A percentile compares a stretch with the other conserved stretches of the same genome.
Conservation (phyloP, 2,888 invertebrate genomes). For the Eueremaeus valkanovi region DNA sequence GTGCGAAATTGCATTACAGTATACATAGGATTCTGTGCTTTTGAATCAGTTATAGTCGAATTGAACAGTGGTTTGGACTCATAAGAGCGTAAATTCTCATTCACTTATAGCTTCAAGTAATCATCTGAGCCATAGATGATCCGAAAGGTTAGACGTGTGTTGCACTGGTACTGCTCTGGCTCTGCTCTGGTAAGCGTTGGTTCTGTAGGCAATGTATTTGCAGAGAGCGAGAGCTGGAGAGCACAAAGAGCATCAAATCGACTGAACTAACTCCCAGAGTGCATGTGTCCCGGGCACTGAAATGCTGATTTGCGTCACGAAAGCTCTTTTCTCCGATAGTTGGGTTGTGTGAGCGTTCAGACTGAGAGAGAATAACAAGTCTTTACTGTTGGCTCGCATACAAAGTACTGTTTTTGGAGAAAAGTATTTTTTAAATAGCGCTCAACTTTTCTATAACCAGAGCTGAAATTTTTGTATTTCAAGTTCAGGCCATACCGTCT, state of each 20-base stretch:
- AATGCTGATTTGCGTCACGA: constrained; percentile 33
- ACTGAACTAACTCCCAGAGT: background rate
- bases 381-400: constrained; percentile 3
- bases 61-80: background rate
- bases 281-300: constrained; percentile 3
- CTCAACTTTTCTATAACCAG: background rate
- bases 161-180: background rate
- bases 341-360: background rate
- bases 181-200: background rate
- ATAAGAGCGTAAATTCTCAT: background rate
- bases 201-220: background rate
- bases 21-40: background rate
- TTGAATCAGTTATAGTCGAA: background rate
- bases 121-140: background rate
- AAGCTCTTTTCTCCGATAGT: background rate
- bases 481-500: background rate
- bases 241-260: background rate
- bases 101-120: constrained; percentile 2
- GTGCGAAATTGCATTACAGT: background rate
- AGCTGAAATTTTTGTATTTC: background rate
- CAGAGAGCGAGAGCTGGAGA: background rate
- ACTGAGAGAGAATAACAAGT: constrained; percentile 14
- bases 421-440: constrained; percentile 23
- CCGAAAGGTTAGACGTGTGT: background rate
- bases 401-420: background rate